These are phyloP conservation scores for Ginglymostoma cirratum DNA, from an alignment of 2,113 vertebrate genomes.

Conservation along the genomic window DNA sequence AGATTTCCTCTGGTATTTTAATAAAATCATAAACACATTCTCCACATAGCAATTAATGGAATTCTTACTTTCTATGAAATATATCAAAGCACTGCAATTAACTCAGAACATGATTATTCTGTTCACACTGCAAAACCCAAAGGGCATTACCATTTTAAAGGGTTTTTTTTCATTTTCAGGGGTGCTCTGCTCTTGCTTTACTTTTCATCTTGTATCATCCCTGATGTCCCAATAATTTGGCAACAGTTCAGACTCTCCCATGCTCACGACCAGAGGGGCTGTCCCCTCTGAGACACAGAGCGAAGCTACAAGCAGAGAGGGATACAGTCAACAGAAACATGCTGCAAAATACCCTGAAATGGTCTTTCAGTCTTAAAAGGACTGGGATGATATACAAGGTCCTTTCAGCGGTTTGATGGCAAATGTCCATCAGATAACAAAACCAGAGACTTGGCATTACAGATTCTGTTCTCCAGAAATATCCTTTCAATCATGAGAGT, in stretches of 20 bases:
- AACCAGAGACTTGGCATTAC: background rate
- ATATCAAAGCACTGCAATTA: background rate
- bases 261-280: background rate
- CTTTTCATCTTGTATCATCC: background rate
- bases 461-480: no score
- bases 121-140: background rate
- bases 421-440: background rate
- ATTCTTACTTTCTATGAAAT: background rate
- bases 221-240: no score
- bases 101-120: background rate
- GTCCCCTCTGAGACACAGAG: background rate
- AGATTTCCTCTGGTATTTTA: background rate
- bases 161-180: background rate
- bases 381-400: background rate
- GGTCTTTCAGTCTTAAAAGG: background rate
- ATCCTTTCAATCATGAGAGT: background rate
- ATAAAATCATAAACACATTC: background rate
- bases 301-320: background rate
- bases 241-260: background rate
- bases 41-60: background rate
- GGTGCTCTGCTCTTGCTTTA: background rate
- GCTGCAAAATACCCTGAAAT: background rate
- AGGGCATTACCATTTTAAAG: background rate
- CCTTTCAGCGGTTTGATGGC: background rate
- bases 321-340: background rate